phyloP scores from a whole-genome alignment of 2,797 vertebrate species.

The Carapus acus region DNA sequence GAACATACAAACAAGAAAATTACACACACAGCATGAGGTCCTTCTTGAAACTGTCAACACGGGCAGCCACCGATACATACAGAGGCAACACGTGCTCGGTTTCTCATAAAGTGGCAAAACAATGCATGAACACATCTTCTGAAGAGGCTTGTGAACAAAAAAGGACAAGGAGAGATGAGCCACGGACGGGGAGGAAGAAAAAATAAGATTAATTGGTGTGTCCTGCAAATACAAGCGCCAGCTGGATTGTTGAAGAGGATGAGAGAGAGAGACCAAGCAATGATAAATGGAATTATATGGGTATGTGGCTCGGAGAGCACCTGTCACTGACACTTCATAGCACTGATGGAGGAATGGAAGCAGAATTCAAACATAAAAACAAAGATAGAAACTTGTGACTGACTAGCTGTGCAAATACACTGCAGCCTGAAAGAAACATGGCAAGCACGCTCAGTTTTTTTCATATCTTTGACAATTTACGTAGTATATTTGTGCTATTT shows the following conservation, averaged over 20 bases:
- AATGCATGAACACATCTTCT: slow-evolving; percentile 63
- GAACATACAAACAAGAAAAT: slow-evolving; percentile 78
- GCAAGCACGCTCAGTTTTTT: background rate
- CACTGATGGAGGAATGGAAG: slow-evolving; percentile 44
- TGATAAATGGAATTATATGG: slow-evolving; percentile 48
- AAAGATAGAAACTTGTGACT: slow-evolving; percentile 13
- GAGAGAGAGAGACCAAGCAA: slow-evolving; percentile 31
- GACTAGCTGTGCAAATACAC: background rate
- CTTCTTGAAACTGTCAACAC: slow-evolving; percentile 30
- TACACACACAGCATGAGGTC: slow-evolving; percentile 77
- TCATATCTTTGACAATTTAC: background rate
- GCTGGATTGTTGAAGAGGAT: slow-evolving; percentile 36
- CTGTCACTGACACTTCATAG: slow-evolving; percentile 42
- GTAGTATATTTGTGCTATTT: too few relatives aligned
- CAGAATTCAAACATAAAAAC: slow-evolving; percentile 46
- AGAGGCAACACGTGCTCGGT: slow-evolving; percentile 37
- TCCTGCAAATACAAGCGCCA: slow-evolving; percentile 53
- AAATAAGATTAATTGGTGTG: slow-evolving; percentile 73
- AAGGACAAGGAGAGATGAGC: slow-evolving; percentile 5
- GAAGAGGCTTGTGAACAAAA: slow-evolving; percentile 64
- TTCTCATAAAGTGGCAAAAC: slow-evolving; percentile 29
- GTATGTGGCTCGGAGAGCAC: slow-evolving; percentile 54
- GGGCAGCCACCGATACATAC: slow-evolving; percentile 11
- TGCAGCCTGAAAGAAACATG: background rate
- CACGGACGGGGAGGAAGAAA: slow-evolving; percentile 11